Percentiles rank a stretch among this genome's conserved stretches.
Evolutionary conservation across 2,888 invertebrate genomes (phyloP).

Genomic region (Drosophila lutescens): DNA sequence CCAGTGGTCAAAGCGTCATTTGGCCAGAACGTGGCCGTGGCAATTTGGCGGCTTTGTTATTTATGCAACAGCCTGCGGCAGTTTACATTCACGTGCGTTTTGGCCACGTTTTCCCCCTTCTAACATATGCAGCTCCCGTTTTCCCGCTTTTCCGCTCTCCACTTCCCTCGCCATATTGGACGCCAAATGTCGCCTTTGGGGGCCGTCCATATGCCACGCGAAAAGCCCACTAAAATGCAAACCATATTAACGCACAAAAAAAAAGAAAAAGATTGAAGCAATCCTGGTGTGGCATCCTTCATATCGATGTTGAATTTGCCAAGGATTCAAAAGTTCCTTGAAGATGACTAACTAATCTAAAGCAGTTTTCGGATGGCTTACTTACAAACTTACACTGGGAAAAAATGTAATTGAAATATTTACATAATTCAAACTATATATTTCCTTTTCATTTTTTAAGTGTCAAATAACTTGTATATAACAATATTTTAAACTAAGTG

Average conservation of each 20-base stretch:
- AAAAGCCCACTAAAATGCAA: slow-evolving; percentile 7
- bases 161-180: not conserved
- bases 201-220: slow-evolving; percentile 11
- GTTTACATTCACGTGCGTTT: slow-evolving; percentile 45
- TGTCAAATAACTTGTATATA: no score
- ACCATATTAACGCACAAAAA: slow-evolving; percentile 25
- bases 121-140: slow-evolving; percentile 30
- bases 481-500: not conserved
- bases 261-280: not conserved
- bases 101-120: slow-evolving; percentile 4
- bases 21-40: slow-evolving; percentile 42
- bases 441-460: not conserved
- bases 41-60: slow-evolving; percentile 65
- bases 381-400: not conserved
- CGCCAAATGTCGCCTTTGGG: slow-evolving; percentile 30
- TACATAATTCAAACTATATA: no score
- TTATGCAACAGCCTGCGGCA: slow-evolving; percentile 59
- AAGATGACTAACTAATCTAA: not conserved
- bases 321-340: not conserved
- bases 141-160: slow-evolving; percentile 4
- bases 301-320: no score
- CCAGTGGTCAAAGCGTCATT: slow-evolving; percentile 33
- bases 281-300: not conserved
- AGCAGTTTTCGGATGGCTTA: not conserved
- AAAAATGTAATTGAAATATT: not conserved